phyloP scores from a whole-genome alignment of 2,888 invertebrate genomes.

The Stenolophus ochropezus region DNA sequence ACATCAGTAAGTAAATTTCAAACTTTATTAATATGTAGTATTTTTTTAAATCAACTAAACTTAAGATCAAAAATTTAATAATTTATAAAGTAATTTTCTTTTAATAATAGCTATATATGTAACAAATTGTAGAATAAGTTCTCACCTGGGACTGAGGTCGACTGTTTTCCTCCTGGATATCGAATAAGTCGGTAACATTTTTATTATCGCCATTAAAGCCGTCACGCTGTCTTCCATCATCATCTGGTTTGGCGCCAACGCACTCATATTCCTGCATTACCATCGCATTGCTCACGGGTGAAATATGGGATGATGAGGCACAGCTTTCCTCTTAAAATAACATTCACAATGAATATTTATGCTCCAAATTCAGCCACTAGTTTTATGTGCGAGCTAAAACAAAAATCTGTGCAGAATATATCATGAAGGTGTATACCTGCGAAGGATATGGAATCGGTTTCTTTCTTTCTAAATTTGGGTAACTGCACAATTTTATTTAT shows the following conservation, averaged over 20 bases:
- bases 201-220: slow-evolving; percentile 20
- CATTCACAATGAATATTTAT: slow-evolving; percentile 44
- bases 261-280: slow-evolving; percentile 1
- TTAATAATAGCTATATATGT: no score
- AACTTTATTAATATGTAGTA: no score
- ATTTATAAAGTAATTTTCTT: no score
- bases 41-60: no score
- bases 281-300: slow-evolving; percentile 31
- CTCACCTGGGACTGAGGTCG: slow-evolving; percentile 30
- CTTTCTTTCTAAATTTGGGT: background rate
- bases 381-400: background rate
- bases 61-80: no score
- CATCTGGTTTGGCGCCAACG: background rate
- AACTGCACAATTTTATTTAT: slow-evolving; percentile 21
- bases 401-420: slow-evolving; percentile 14
- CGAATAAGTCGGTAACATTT: slow-evolving; percentile 33
- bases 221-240: background rate
- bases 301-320: slow-evolving; percentile 35
- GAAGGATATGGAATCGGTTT: background rate
- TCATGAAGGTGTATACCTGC: slow-evolving; percentile 2
- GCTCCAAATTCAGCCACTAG: background rate
- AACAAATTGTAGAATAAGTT: background rate
- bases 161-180: slow-evolving; percentile 46
- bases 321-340: slow-evolving; percentile 38
- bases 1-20: no score